phyloP scores from a whole-genome alignment of 2,113 vertebrate species.

The Melanerpes aurifrons region DNA sequence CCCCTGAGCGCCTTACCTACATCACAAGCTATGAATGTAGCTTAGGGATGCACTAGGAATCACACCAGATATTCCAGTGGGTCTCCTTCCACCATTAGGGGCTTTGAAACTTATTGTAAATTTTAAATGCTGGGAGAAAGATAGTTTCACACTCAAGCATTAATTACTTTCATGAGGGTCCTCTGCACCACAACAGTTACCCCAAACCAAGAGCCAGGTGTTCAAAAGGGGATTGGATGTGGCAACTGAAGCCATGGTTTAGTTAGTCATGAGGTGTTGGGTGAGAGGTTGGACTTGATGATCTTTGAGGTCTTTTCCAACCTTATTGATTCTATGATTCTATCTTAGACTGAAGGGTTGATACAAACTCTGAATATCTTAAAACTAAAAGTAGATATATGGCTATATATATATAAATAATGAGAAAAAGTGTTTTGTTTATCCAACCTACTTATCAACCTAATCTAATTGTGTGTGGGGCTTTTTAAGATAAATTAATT shows the following conservation, averaged over 20 bases:
- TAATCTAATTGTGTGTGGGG: neutral
- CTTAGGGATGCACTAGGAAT: neutral
- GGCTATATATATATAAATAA: neutral
- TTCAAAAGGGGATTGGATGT: too few species aligned
- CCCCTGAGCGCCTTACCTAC: neutral
- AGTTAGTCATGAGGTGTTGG: too few species aligned
- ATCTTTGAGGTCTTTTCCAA: too few species aligned
- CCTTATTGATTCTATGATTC: too few species aligned
- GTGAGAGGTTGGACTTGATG: too few species aligned
- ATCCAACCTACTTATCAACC: neutral
- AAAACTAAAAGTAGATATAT: neutral
- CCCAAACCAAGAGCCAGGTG: neutral
- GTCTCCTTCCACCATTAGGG: neutral
- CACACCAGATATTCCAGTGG: neutral
- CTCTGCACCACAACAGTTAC: neutral
- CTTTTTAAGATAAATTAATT: neutral
- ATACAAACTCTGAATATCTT: neutral
- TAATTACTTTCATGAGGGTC: neutral
- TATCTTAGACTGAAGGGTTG: neutral
- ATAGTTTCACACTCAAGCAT: neutral
- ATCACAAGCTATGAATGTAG: neutral
- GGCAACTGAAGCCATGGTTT: too few species aligned
- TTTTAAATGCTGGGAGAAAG: neutral
- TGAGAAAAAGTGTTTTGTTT: neutral
- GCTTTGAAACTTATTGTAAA: neutral